These are phyloP conservation scores for Micromesistius poutassou DNA, from an alignment of 2,797 vertebrate genomes.

Conservation along the genomic window DNA sequence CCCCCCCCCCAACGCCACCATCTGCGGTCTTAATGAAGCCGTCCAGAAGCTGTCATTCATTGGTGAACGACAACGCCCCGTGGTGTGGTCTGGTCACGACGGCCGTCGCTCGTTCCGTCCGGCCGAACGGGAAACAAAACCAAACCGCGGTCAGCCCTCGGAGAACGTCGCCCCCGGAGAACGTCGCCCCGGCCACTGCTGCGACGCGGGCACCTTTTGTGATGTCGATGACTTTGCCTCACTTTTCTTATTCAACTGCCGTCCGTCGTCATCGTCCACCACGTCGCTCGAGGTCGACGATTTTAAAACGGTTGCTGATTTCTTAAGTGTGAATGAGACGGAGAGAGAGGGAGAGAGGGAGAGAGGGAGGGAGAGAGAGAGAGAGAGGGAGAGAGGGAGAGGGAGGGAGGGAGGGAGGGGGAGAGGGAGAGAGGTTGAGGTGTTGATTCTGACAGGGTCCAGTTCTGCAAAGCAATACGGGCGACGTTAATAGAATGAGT, in stretches of 20 bases:
- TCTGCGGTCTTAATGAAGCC: slow-evolving; percentile 73
- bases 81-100: slow-evolving; percentile 39
- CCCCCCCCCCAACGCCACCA: slow-evolving; percentile 53
- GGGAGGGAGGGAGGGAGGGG: slow-evolving; percentile 5
- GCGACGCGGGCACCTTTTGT: background rate
- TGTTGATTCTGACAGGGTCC: background rate
- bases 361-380: too few relatives aligned
- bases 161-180: slow-evolving; percentile 30
- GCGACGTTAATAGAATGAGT: slow-evolving; percentile 34
- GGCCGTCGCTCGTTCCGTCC: slow-evolving; percentile 48
- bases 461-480: slow-evolving; percentile 11
- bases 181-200: slow-evolving; percentile 38
- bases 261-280: background rate
- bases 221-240: background rate
- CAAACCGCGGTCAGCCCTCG: slow-evolving; percentile 31
- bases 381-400: background rate
- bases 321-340: background rate
- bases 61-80: slow-evolving; percentile 54
- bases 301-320: too few relatives aligned
- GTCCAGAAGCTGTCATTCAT: slow-evolving; percentile 68
- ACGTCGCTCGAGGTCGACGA: too few relatives aligned
- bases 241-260: background rate
- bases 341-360: slow-evolving; percentile 14
- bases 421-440: slow-evolving; percentile 14
- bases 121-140: slow-evolving; percentile 33